These are phyloP conservation scores for Aporophyla nigra DNA, from an alignment of 2,888 invertebrate species.

Conservation along the genomic window DNA sequence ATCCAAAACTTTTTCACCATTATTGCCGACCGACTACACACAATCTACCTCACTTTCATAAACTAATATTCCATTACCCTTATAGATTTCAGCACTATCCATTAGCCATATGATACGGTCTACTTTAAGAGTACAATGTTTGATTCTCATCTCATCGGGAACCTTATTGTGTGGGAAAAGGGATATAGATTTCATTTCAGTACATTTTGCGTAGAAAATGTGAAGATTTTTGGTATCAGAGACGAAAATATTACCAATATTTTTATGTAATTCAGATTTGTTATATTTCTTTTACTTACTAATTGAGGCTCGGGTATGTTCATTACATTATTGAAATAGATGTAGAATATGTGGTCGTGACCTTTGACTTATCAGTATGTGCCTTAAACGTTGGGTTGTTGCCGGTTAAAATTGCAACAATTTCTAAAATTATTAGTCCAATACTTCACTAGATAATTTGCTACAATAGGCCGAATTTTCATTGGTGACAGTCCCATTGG, in stretches of 20 bases:
- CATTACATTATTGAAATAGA: background rate
- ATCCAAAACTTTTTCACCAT: background rate
- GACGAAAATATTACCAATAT: background rate
- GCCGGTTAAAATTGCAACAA: background rate
- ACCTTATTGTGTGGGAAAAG: slow-evolving; percentile 16
- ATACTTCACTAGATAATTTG: background rate
- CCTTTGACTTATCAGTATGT: background rate
- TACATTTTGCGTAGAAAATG: slow-evolving; percentile 6
- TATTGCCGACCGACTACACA: background rate
- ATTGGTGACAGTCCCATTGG: background rate
- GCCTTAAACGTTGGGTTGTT: background rate
- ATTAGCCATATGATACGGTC: slow-evolving; percentile 46
- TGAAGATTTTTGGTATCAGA: slow-evolving; percentile 5
- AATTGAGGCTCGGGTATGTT: background rate
- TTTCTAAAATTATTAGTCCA: background rate
- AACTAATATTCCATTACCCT: slow-evolving; percentile 23
- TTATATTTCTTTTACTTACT: background rate
- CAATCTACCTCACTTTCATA: background rate
- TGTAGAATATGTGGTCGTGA: background rate
- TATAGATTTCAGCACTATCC: slow-evolving; percentile 49
- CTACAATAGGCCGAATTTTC: background rate
- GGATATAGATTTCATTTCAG: slow-evolving; percentile 38
- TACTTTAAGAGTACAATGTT: slow-evolving; percentile 21
- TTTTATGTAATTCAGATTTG: background rate
- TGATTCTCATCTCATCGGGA: slow-evolving; percentile 35